Evolutionary conservation across 2,113 vertebrate genomes (phyloP).

Genomic region (Hymenochirus boettgeri): DNA sequence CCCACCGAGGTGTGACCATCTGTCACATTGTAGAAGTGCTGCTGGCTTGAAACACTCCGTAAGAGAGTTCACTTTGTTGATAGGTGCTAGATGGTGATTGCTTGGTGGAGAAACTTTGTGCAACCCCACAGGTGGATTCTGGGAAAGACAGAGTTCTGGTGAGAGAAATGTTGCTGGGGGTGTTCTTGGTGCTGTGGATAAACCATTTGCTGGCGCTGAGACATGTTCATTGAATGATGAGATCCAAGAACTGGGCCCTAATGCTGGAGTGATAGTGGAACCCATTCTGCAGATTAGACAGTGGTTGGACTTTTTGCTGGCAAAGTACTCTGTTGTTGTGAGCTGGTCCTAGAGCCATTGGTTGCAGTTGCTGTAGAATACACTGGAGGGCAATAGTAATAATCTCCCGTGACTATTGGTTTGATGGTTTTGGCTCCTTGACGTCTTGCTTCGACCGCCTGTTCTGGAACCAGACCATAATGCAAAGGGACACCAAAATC

Average conservation of each 20-base stretch:
- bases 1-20: neutral
- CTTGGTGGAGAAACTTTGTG: neutral
- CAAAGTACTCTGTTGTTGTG: neutral
- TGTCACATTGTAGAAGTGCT: slow-evolving; percentile 33
- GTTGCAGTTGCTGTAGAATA: neutral
- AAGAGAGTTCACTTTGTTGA: slow-evolving; percentile 32
- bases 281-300: neutral
- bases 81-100: slow-evolving; percentile 42
- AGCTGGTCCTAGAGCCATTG: neutral
- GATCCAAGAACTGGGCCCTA: too few species aligned
- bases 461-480: slow-evolving; percentile 90
- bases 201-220: neutral
- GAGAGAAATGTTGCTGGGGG: neutral
- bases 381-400: neutral
- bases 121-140: neutral
- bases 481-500: neutral
- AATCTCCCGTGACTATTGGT: neutral
- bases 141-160: neutral
- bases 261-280: neutral
- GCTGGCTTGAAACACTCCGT: slow-evolving; percentile 16
- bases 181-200: neutral
- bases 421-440: slow-evolving; percentile 56
- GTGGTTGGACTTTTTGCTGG: neutral
- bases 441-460: slow-evolving; percentile 76
- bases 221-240: neutral